Conservation (phyloP, 2,113 vertebrate species). For the Pygoscelis antarcticus region DNA sequence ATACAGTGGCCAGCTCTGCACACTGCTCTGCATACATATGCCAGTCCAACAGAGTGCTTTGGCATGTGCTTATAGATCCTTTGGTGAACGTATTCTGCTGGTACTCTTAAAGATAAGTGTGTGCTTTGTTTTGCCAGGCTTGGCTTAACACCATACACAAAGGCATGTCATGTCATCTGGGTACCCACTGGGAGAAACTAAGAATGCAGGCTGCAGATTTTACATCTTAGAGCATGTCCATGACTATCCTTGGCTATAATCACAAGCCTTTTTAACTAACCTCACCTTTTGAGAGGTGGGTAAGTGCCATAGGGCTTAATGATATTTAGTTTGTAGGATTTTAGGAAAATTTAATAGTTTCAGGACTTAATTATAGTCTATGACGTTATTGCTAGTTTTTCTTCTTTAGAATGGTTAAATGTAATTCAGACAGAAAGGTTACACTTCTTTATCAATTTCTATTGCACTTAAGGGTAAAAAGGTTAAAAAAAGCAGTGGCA, state of each 20-base stretch:
- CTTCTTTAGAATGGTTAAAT: neutral
- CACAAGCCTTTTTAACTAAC: neutral
- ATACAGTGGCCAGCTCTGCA: neutral
- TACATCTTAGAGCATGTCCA: neutral
- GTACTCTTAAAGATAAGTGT: fast-evolving
- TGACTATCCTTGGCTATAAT: neutral
- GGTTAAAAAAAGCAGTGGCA: neutral
- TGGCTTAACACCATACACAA: neutral
- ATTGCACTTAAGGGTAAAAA: neutral
- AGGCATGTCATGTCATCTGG: neutral
- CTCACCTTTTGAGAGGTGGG: neutral
- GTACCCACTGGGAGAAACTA: neutral
- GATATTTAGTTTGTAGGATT: neutral
- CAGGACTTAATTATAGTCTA: neutral
- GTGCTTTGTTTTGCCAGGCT: neutral
- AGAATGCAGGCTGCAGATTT: neutral
- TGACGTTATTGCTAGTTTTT: neutral
- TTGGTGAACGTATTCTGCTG: neutral
- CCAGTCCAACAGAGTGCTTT: neutral
- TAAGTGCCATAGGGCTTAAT: neutral
- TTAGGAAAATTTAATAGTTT: neutral
- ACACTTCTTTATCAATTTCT: neutral
- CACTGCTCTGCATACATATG: neutral
- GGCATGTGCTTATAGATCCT: neutral
- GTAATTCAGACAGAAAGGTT: neutral